phyloP scores from a whole-genome alignment of 1,140 invertebrate species.

The Rhagoletis zephyria region DNA sequence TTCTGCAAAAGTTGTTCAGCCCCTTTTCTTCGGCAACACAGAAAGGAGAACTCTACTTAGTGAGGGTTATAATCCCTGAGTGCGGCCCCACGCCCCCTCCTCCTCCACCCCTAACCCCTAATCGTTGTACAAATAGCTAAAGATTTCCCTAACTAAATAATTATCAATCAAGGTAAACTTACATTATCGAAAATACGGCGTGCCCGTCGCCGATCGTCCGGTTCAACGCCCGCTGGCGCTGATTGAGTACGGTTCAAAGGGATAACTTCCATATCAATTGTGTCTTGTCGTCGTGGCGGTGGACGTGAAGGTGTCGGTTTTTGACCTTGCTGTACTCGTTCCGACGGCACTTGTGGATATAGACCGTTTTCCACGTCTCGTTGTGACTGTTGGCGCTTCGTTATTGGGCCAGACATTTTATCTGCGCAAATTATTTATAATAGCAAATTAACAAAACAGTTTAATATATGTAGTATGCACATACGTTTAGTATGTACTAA shows the following conservation, averaged over 20 bases:
- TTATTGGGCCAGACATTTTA: slow-evolving; percentile 4
- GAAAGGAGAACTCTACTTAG: too few species aligned
- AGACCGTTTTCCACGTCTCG: slow-evolving; percentile 67
- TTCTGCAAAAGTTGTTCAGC: too few species aligned
- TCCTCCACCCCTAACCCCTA: too few species aligned
- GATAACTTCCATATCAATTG: slow-evolving; percentile 70
- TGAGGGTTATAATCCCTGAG: too few species aligned
- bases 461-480: neutral
- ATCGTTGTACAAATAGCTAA: too few species aligned
- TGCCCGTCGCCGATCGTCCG: slow-evolving; percentile 66
- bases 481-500: neutral
- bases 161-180: slow-evolving; percentile 20
- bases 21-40: too few species aligned
- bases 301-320: slow-evolving; percentile 56
- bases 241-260: slow-evolving; percentile 63
- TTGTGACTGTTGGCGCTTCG: slow-evolving; percentile 9
- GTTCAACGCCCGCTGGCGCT: slow-evolving; percentile 58
- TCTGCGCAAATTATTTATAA: neutral
- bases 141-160: too few species aligned
- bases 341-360: slow-evolving; percentile 66
- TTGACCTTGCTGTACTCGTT: slow-evolving; percentile 58
- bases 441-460: neutral
- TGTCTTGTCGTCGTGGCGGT: slow-evolving; percentile 67
- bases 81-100: too few species aligned
- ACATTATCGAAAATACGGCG: slow-evolving; percentile 69